Evolutionary conservation across 1,140 invertebrate species (phyloP), one percentile per base, ranked within the genome.

Genomic region (Anastatus disparis): DNA sequence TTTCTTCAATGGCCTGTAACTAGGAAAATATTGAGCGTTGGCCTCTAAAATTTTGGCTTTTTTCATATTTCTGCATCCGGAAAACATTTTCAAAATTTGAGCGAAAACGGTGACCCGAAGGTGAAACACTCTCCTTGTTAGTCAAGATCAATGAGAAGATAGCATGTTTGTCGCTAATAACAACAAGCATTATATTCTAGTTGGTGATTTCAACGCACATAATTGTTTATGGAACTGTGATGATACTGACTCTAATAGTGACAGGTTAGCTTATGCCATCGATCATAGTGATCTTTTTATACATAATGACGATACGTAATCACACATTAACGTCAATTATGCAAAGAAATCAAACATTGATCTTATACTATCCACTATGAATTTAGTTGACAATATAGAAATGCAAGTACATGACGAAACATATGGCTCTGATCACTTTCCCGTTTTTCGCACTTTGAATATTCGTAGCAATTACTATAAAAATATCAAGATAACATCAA

Each of bases 201-300:
- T n/a, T n/a, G n/a, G n/a, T n/a, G n/a, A n/a, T n/a, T n/a, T n/a
- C n/a, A n/a, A n/a, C n/a, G n/a, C 35, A n/a, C 65, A 67, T 17
- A 38, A 46, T 13, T 13, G 10, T 10, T n/a, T 8, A 10, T 67
- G 50, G 65, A 55, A 67, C 27, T 58, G 65, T 59, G 29, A 27
- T 48, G 12, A 53, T 10, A 4, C 46, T n/a, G 48, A 65, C 10
- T 13, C 1, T 12, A 48, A 64, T 27, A 48, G 56, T 17, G 20
- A 55, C 4, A 17, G 27, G 24, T 24, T 64, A 17, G 9, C 17
- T 22, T 6, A 35, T 1, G 2, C 44, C 7, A 31, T 50, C 35
- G 42, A 58, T 27, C 20, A 22, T 8, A 52, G 22, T 38, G 17
- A 64, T 52, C 13, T 52, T 12, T 26, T 50, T 15, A n/a, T 64